Evolutionary conservation across 2,888 invertebrate genomes (phyloP), one percentile per base, ranked within the genome.

Genomic region (Melikaiella ostensackeni): DNA sequence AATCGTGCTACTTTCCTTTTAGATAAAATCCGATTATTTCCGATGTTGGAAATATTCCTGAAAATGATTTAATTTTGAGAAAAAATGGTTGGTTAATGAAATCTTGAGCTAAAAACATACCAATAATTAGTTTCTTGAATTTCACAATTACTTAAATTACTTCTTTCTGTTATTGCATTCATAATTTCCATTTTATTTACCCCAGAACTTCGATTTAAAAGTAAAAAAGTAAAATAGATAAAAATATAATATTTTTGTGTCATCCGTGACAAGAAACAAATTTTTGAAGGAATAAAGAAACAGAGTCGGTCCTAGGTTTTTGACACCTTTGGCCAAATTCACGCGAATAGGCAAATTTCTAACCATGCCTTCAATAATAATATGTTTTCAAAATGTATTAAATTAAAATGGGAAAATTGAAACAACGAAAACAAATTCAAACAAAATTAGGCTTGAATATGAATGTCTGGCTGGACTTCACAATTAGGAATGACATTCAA

Each of bases 401-500:
- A 27, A 59, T 59, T 27, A 24, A 6, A 59, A 21, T 59, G 6
- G 9, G n/a, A 59, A 57, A 24, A 16, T 59, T 8, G 21, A 55
- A 21, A 55, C 4, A 3, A 21, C 6, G 9, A 27, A 66, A 46
- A 21, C 35, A 9, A 46, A 8, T 46, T 66, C 13, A 9, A 66
- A n/a, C 3, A 24, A 46, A 46, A 27, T 27, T 11, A 70, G 24
- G 30, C 24, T 33, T 57, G 16, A 75, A 62, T 62, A 61, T 61
- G 75, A 62, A 24, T 42, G 33, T 59, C 27, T 33, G 6, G 19
- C 11, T 62, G 11, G n/a, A 61, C 21, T 42, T 33, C 8, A 4
- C 21, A 42, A 38, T 77, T 78, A 81, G 80, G 77, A 63, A 88
- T 87, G 87, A 77, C 82, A 75, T 81, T 81, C 62, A 79, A 85